A percentile compares a stretch with the other conserved stretches of the same genome.
Conservation (phyloP, 2,888 invertebrate genomes). For the Cephus spinipes region DNA sequence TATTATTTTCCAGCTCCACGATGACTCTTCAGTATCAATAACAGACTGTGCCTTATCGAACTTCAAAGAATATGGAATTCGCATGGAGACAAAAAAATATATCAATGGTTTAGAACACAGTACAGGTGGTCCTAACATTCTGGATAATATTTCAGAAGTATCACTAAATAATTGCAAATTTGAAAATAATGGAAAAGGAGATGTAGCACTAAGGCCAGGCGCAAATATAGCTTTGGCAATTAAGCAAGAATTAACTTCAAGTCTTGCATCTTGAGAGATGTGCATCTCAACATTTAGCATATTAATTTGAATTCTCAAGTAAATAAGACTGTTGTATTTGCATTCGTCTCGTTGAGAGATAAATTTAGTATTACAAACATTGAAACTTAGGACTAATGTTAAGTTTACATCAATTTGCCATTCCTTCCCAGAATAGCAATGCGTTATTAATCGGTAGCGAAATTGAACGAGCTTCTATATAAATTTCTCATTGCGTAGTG, state of each 20-base stretch:
- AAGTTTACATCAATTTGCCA: no score
- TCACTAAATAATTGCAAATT: constrained; percentile 54
- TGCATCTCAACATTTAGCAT: no score
- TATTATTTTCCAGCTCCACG: constrained; percentile 62
- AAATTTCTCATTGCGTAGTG: no score
- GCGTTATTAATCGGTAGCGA: no score
- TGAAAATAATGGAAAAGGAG: constrained; percentile 50
- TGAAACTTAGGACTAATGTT: no score
- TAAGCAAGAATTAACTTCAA: constrained; percentile 39
- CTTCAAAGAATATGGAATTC: constrained; percentile 69
- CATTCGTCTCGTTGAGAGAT: no score
- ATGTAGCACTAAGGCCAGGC: constrained; percentile 48
- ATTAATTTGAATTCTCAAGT: no score
- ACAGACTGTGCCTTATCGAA: constrained; percentile 63
- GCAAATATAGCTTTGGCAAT: constrained; percentile 30
- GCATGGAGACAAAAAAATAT: constrained; percentile 66
- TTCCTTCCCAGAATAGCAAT: no score
- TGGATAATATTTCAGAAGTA: constrained; percentile 46
- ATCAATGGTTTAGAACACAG: constrained; percentile 38
- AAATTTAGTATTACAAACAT: no score
- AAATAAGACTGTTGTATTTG: no score
- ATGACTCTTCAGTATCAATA: constrained; percentile 62
- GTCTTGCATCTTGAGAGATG: no score
- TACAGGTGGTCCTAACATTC: constrained; percentile 48
- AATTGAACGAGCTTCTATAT: no score